Conservation (phyloP, 1,140 invertebrate genomes). For the Drosophila novamexicana region DNA sequence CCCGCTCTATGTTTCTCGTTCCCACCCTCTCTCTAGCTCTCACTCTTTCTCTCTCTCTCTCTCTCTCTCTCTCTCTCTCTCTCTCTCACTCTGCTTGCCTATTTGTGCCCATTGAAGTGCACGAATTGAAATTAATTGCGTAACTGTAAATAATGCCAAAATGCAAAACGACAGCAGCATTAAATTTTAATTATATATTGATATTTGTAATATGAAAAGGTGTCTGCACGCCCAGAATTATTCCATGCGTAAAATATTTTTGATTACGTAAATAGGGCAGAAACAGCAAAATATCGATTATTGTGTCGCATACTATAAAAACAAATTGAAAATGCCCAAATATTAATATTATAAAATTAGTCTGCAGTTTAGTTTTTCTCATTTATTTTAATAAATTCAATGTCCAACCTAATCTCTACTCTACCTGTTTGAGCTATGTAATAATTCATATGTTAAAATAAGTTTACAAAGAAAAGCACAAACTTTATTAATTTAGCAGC, state of each 20-base stretch:
- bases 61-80: neutral
- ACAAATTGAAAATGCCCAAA: neutral
- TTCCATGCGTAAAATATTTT: slow-evolving; percentile 2
- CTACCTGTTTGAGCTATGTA: neutral
- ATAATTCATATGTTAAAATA: neutral
- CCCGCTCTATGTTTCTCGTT: no score
- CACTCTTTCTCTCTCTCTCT: neutral
- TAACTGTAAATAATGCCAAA: slow-evolving; percentile 46
- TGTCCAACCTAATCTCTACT: neutral
- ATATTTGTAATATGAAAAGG: slow-evolving; percentile 21
- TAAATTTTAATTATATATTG: slow-evolving; percentile 56
- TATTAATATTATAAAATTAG: neutral
- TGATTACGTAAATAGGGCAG: neutral
- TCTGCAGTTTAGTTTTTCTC: neutral
- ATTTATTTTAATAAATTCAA: neutral
- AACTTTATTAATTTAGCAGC: slow-evolving; percentile 18
- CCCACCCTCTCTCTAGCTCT: neutral
- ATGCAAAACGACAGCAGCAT: slow-evolving; percentile 32
- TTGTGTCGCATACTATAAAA: neutral
- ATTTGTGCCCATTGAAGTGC: slow-evolving; percentile 41
- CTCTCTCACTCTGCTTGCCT: neutral
- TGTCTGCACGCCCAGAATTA: slow-evolving; percentile 1
- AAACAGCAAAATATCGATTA: neutral
- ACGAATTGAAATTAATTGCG: slow-evolving; percentile 49
- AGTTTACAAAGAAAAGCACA: neutral